These are phyloP conservation scores for Carposina sasakii DNA, from an alignment of 1,140 invertebrate genomes.

Conservation along the genomic window DNA sequence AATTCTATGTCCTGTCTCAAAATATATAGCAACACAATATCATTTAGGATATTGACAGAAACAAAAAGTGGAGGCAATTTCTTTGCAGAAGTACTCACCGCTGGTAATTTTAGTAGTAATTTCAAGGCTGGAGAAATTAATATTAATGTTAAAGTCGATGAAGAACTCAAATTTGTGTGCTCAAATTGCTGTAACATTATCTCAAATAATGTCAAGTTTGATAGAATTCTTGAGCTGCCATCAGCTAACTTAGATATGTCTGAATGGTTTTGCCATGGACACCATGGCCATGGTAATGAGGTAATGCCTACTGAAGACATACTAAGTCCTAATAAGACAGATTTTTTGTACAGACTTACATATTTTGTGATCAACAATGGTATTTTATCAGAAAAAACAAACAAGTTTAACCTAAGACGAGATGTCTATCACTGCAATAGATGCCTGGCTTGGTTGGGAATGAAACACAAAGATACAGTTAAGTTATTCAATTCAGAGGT, in stretches of 20 bases:
- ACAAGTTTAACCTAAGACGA: constrained; percentile 58
- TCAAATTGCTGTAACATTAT: constrained; percentile 69
- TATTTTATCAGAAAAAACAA: constrained; percentile 50
- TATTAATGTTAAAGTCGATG: constrained; percentile 51
- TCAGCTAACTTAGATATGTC: constrained; percentile 69
- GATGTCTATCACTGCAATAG: constrained; percentile 69
- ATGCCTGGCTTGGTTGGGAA: constrained; percentile 72
- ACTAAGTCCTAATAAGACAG: constrained; percentile 58
- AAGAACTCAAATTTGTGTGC: constrained; percentile 60
- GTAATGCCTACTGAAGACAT: constrained; percentile 27
- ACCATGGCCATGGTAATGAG: constrained; percentile 34
- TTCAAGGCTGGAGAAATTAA: constrained; percentile 38
- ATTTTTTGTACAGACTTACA: constrained; percentile 71
- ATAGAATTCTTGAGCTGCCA: constrained; percentile 72
- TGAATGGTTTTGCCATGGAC: constrained; percentile 74
- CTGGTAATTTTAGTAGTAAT: constrained; percentile 25
- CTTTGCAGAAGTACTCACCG: constrained; percentile 66
- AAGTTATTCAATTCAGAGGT: constrained; percentile 67
- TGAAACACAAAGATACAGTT: constrained; percentile 52
- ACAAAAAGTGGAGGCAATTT: constrained; percentile 66
- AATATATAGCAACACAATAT: constrained; percentile 60
- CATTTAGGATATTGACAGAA: constrained; percentile 65
- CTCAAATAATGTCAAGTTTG: constrained; percentile 55
- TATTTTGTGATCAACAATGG: constrained; percentile 63
- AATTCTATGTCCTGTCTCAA: constrained; percentile 67